Base-by-base conservation (phyloP, 2,113 vertebrate genomes). In the Rutilus rutilus region DNA sequence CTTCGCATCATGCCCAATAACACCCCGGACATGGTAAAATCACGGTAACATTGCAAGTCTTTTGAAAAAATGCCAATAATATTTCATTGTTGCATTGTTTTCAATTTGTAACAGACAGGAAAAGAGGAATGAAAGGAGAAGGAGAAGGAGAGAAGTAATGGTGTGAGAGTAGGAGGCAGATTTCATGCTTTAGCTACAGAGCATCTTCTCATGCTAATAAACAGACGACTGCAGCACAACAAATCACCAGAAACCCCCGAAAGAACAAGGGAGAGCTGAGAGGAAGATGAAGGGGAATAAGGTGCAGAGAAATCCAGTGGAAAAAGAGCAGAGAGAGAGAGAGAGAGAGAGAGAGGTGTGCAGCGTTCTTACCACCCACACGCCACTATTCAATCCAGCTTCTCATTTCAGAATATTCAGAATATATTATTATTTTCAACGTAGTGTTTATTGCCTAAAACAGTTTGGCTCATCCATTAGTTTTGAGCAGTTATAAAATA, bases 141-240 rank as follows among this genome's bases (percentile, higher is more conserved):
- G 12, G 71, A 75, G 59, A 39, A 76, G 83, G 71, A 52, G 62
- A 83, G 73, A 80, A 15, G 52, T 50, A 11, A 71, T 42, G 11
- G 64, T 52, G 33, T 78, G 27, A 60, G 12, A 15, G 57, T 11
- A 57, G 23, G 77, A 85, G 60, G 69, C 33, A 65, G 60, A 54
- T 87, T 71, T 78, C 74, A 80, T 77, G 47, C 76, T 85, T 50
- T 75, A 45, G 71, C 82, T 84, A 84, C 82, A 87, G 74, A 86
- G 69, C 21, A 69, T 75, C 73, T 77, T 62, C 78, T 75, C 85
- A 59, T 54, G 14, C 15, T 87, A 87, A 87, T 84, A 62, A 84
- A 67, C 39, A 74, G 59, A 62, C 23, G 47, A 74, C 45, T 84
- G 65, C 67, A 65, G 21, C 65, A 80, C 82, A 75, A 79, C 52